Percentiles rank a stretch among this genome's conserved stretches.
Conservation (phyloP, 2,113 vertebrate genomes). For the Hypomesus transpacificus region DNA sequence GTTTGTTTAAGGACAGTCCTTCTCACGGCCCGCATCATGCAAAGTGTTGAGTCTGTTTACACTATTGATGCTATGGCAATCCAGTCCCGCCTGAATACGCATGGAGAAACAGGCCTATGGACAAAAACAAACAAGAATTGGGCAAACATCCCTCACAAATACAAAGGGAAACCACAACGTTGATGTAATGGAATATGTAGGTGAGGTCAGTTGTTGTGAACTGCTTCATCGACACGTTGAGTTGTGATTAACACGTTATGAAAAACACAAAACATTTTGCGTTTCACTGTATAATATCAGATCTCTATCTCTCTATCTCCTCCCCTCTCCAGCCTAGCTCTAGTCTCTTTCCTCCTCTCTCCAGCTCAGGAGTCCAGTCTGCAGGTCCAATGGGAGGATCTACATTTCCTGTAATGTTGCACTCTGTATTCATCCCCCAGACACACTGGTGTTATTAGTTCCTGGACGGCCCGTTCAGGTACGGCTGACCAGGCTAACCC, state of each 20-base stretch:
- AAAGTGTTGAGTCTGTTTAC: constrained; percentile 57
- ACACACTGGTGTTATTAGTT: constrained; percentile 36
- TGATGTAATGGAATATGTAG: constrained; percentile 7
- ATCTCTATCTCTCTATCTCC: no score
- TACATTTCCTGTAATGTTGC: no score
- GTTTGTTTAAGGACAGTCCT: constrained; percentile 59
- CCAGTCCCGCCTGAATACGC: constrained; percentile 45
- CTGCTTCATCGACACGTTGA: neutral
- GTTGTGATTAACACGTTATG: no score
- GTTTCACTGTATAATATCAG: no score
- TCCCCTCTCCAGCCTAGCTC: no score
- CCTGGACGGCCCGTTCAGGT: constrained; percentile 41
- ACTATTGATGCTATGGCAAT: constrained; percentile 63
- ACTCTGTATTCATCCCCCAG: constrained; percentile 39
- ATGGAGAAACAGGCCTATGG: constrained; percentile 31
- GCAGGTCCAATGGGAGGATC: no score
- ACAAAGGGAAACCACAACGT: constrained; percentile 25
- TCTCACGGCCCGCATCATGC: constrained; percentile 40
- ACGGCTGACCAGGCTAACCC: constrained; percentile 70
- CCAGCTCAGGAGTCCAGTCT: no score
- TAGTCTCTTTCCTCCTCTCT: no score
- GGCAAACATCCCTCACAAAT: constrained; percentile 38
- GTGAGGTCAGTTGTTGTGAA: constrained; percentile 3
- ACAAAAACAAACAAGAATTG: constrained; percentile 29
- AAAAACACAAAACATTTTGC: no score